Base-by-base conservation (phyloP, 2,113 vertebrate genomes). In the Odontesthes bonariensis region DNA sequence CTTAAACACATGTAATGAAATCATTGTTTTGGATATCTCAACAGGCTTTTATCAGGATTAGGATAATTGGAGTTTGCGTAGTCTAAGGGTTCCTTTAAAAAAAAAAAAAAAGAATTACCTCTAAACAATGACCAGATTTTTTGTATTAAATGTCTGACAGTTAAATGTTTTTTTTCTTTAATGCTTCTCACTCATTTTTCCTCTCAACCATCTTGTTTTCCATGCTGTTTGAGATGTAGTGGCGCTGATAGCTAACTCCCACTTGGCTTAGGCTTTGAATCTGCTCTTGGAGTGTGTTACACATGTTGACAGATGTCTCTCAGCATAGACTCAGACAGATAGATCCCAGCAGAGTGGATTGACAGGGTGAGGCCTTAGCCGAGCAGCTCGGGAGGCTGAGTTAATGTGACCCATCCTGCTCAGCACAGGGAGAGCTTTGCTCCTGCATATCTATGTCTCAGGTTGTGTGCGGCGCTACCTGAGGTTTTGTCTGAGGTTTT, bases 251-350 rank as follows among this genome's bases (percentile, higher is more conserved):
- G 69, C 75, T 61, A 51, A 72, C 52, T 79, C 89, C 87, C 85
- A 72, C 61, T 31, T 71, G 75, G 81, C 79, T 65, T 69, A 72
- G 66, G 47, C 64, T 87, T 75, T 20, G 76, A 85, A 81, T 87
- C 84, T 88, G 89, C 90, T 91, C 81, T 75, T 84, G 67, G 76
- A 74, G 79, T 82, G 66, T 46, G 53, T 86, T 86, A 88, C 87
- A 85, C 80, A 72, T 89, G 86, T 85, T 89, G 91, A 94, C 91
- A 92, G 86, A 92, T 92, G 92, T 90, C 90, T 88, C 60, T 46
- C 35, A 73, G 70, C 82, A 85, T 86, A 77, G 80, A 81, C 65
- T 79, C 72, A 85, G 81, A 83, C 86, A 85, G 73, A 71, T 58
- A 75, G 71, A 89, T 86, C 85, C 89, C 87, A 80, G 78, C 56